Evolutionary conservation across 2,888 invertebrate species (phyloP).

Genomic region (Opisthograptis luteolata): DNA sequence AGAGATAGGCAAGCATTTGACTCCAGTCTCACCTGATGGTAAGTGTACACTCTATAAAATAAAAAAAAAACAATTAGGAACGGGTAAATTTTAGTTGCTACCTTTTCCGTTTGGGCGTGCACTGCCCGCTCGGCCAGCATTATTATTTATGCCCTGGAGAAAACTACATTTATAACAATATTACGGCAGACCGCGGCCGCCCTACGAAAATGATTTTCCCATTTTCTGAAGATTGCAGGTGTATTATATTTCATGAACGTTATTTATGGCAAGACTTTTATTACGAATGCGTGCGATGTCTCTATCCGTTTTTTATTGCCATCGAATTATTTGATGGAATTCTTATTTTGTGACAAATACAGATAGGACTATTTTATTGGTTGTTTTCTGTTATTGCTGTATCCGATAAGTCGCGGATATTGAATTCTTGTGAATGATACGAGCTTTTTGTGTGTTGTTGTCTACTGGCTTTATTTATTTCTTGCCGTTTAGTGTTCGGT

Average conservation of each 20-base stretch:
- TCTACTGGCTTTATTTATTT: conserved; percentile 28
- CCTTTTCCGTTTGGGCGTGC: conserved; percentile 31
- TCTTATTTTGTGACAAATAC: conserved; percentile 74
- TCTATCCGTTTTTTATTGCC: conserved; percentile 82
- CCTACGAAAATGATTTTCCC: conserved; percentile 83
- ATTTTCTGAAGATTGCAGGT: conserved; percentile 84
- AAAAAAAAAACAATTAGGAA: background rate
- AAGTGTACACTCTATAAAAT: too few species aligned
- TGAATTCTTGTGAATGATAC: conserved; percentile 54
- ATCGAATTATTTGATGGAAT: conserved; percentile 77
- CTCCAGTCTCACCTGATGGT: too few species aligned
- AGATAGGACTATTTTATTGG: conserved; percentile 64
- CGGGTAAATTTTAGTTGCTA: conserved; percentile 6
- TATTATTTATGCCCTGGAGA: conserved; percentile 81
- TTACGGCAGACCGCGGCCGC: conserved; percentile 82
- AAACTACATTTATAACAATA: conserved; percentile 85
- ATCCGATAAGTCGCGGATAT: conserved; percentile 54
- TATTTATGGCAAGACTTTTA: conserved; percentile 84
- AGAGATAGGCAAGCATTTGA: too few species aligned
- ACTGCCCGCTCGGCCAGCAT: conserved; percentile 64
- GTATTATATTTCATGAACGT: conserved; percentile 84
- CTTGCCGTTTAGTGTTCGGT: too few species aligned
- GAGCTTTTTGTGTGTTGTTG: conserved; percentile 42
- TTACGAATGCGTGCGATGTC: conserved; percentile 84
- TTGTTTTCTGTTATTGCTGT: conserved; percentile 61